Evolutionary conservation across 2,113 vertebrate species (phyloP).

Genomic region (Sciurus niger): DNA sequence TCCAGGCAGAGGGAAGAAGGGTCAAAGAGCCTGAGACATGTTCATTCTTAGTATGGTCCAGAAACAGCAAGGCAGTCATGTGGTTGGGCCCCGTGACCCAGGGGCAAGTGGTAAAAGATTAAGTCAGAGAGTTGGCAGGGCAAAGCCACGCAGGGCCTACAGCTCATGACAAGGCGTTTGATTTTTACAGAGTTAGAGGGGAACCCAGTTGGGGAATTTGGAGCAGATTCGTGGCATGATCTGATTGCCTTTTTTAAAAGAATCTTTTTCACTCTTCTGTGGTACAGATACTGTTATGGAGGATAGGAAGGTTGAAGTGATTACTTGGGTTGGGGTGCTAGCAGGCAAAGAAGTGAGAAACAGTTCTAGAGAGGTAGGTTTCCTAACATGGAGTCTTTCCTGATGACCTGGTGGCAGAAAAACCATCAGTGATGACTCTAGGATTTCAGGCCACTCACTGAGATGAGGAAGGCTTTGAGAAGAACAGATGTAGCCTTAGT

Average conservation of each 20-base stretch:
- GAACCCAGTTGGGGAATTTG: background rate
- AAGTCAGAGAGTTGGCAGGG: background rate
- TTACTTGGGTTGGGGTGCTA: background rate
- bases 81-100: background rate
- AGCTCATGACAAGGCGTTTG: background rate
- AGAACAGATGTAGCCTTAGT: background rate
- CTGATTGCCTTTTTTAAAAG: background rate
- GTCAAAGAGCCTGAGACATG: background rate
- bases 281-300: background rate
- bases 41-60: fast-evolving
- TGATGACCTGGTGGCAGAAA: background rate
- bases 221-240: background rate
- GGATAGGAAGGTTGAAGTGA: background rate
- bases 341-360: background rate
- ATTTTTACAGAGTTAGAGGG: background rate
- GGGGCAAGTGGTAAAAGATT: no score
- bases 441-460: background rate
- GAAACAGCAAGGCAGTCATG: background rate
- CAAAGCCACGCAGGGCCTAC: background rate
- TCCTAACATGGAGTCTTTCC: background rate
- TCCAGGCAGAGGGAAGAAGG: background rate
- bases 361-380: background rate
- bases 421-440: background rate
- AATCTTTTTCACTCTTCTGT: background rate
- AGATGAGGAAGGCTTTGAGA: background rate